A percentile compares a stretch with the other conserved stretches of the same genome.
Evolutionary conservation across 1,140 invertebrate genomes (phyloP).

Genomic region (Drosophila bifasciata): DNA sequence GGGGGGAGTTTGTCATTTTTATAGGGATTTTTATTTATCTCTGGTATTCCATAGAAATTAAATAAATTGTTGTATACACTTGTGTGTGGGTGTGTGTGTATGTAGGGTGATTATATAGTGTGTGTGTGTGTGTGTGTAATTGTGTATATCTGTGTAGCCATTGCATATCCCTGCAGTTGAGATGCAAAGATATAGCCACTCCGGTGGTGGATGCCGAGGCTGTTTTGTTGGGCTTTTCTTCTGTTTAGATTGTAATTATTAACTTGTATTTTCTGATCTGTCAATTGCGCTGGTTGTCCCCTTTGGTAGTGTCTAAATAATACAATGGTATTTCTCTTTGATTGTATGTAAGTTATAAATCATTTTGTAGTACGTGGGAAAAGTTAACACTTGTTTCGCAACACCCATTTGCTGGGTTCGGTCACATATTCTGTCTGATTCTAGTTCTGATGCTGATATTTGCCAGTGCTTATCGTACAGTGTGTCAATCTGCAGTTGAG

Average conservation of each 20-base stretch:
- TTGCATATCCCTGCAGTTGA: slow-evolving; percentile 5
- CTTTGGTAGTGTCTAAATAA: slow-evolving; percentile 59
- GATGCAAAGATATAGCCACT: not conserved
- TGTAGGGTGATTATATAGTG: slow-evolving; percentile 55
- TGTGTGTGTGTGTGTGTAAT: slow-evolving; percentile 33
- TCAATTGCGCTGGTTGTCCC: not conserved
- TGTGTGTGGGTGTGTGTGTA: slow-evolving; percentile 22
- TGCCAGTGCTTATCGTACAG: slow-evolving; percentile 63
- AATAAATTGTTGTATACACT: slow-evolving; percentile 51
- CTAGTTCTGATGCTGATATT: slow-evolving; percentile 42
- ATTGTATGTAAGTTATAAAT: slow-evolving; percentile 59
- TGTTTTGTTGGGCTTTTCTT: slow-evolving; percentile 16
- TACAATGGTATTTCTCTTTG: slow-evolving; percentile 57
- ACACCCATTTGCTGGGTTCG: slow-evolving; percentile 29
- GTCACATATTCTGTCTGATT: slow-evolving; percentile 38
- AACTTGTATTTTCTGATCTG: slow-evolving; percentile 13
- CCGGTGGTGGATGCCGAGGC: slow-evolving; percentile 6
- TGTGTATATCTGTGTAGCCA: slow-evolving; percentile 18
- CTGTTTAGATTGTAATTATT: slow-evolving; percentile 38
- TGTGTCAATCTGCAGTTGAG: slow-evolving; percentile 44
- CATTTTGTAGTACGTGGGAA: slow-evolving; percentile 79
- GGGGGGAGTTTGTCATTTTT: not conserved
- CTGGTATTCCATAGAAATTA: slow-evolving; percentile 17
- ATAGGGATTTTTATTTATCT: slow-evolving; percentile 27
- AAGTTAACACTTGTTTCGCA: slow-evolving; percentile 74